These are phyloP conservation scores for Rousettus madagascariensis DNA, from an alignment of 2,797 vertebrate species.

Conservation along the genomic window DNA sequence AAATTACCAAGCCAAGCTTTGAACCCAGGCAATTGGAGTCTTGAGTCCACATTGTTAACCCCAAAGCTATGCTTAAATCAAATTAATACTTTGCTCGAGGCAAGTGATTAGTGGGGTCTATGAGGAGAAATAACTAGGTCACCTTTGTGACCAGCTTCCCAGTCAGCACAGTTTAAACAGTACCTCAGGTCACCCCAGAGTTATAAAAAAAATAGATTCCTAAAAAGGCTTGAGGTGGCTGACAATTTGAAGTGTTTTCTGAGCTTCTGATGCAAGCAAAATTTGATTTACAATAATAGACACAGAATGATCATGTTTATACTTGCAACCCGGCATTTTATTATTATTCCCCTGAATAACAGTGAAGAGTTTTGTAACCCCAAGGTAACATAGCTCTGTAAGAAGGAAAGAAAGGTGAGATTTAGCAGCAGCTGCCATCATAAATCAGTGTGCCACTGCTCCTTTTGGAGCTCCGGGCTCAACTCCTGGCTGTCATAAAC, in stretches of 20 bases:
- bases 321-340: conserved; percentile 74
- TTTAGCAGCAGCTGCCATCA: conserved; percentile 71
- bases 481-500: conserved; percentile 73
- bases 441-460: conserved; percentile 65
- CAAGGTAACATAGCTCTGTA: conserved; percentile 70
- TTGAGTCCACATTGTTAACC: neutral
- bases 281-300: conserved; percentile 74
- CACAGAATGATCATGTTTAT: conserved; percentile 76
- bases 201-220: conserved; percentile 21
- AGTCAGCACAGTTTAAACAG: neutral
- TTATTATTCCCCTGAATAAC: conserved; percentile 74
- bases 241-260: conserved; percentile 46
- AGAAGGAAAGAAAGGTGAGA: conserved; percentile 62
- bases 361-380: conserved; percentile 74
- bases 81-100: neutral
- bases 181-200: neutral
- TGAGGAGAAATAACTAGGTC: neutral
- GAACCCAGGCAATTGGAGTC: neutral
- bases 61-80: neutral
- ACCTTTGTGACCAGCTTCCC: neutral
- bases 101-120: neutral
- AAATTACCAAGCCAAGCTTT: neutral
- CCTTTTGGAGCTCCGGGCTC: conserved; percentile 66
- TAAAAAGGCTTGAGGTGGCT: conserved; percentile 23
- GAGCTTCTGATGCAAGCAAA: conserved; percentile 62